phyloP scores from a whole-genome alignment of 2,113 vertebrate genomes.

The Heterotis niloticus region DNA sequence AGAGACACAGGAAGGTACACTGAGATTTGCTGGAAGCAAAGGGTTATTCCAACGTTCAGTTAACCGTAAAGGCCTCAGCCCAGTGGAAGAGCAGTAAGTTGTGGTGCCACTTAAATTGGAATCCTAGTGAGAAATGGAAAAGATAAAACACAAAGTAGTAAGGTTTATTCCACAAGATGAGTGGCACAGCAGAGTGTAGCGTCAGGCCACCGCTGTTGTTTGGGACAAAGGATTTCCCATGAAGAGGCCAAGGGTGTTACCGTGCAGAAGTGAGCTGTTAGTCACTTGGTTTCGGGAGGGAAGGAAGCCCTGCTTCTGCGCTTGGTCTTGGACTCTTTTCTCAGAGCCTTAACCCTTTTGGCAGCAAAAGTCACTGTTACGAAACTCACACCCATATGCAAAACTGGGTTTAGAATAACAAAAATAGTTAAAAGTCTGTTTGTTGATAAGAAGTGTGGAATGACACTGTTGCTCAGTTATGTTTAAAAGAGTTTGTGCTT shows the following conservation, averaged over 20 bases:
- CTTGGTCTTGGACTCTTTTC: constrained; percentile 8
- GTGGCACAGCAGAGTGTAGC: not conserved
- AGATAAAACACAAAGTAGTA: not conserved
- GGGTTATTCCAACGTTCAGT: no score
- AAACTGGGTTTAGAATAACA: not conserved
- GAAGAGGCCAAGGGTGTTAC: constrained; percentile 54
- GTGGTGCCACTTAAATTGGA: not conserved
- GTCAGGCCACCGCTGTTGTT: constrained; percentile 36
- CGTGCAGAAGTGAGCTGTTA: constrained; percentile 45
- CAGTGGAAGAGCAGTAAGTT: not conserved
- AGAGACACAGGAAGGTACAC: no score
- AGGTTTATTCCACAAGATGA: constrained; percentile 17
- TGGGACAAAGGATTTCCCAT: constrained; percentile 60
- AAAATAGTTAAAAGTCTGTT: no score
- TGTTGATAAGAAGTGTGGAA: not conserved
- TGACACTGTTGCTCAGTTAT: not conserved
- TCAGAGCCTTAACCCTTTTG: constrained; percentile 47
- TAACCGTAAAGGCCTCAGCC: not conserved
- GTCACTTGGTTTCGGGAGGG: constrained; percentile 49
- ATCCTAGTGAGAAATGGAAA: constrained; percentile 9
- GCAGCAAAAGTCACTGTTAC: not conserved
- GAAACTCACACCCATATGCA: not conserved
- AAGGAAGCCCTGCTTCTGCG: constrained; percentile 62
- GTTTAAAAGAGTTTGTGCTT: not conserved
- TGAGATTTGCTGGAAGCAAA: no score